Evolutionary conservation across 2,113 vertebrate species (phyloP).

Genomic region (Tympanuchus pallidicinctus): DNA sequence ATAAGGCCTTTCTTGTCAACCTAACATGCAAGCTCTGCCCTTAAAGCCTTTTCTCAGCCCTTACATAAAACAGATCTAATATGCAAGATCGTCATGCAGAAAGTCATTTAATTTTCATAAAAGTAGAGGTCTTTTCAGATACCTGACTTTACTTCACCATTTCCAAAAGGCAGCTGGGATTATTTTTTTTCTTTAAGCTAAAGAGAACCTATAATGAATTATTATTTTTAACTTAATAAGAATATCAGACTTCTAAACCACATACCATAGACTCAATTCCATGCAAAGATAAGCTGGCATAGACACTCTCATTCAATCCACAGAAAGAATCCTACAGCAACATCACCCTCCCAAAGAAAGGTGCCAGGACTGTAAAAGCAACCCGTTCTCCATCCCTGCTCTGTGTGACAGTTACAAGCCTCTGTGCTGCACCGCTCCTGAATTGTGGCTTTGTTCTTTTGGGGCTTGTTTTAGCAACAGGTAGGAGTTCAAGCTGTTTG

Average conservation of each 20-base stretch:
- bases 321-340: background rate
- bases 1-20: conserved; percentile 45
- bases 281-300: background rate
- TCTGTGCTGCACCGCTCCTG: background rate
- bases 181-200: background rate
- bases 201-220: background rate
- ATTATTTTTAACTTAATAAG: no score
- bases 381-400: background rate
- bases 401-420: background rate
- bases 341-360: background rate
- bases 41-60: conserved; percentile 12
- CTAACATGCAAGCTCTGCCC: conserved; percentile 31
- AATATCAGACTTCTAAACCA: background rate
- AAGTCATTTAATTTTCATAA: conserved; percentile 44
- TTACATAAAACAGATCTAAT: conserved; percentile 34
- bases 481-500: conserved; percentile 14
- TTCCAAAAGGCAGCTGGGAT: conserved; percentile 16
- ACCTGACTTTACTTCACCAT: background rate
- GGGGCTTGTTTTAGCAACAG: background rate
- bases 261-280: background rate
- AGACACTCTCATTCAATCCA: background rate
- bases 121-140: conserved; percentile 16
- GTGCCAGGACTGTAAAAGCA: background rate
- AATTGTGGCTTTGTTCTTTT: background rate
- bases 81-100: conserved; percentile 3